Evolutionary conservation across 1,140 invertebrate genomes (phyloP), one percentile per base, ranked within the genome.

Genomic region (Drosophila ficusphila): DNA sequence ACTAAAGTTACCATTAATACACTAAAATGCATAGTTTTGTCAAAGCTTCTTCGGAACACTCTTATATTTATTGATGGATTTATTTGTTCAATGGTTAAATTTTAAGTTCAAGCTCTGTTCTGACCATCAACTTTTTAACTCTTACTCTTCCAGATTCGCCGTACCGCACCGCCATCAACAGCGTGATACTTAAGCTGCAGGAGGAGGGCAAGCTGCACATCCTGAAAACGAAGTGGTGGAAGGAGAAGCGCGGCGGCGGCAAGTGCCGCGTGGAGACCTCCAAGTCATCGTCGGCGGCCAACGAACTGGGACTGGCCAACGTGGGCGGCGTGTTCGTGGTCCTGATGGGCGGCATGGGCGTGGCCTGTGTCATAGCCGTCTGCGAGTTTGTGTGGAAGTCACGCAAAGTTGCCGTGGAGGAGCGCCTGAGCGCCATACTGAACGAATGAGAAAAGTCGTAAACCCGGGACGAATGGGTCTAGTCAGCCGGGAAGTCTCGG

Each of bases 271-370:
- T 96, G 70, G 96, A 97, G 73, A 95, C 95, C 34, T 95, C 95
- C n/a, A 97, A 97, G 91, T 95, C 95, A 14, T 96, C 95, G 65
- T 96, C 95, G 65, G 95, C 96, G 1, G 96, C 96, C 16, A 97
- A 96, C 91, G 96, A 97, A 92, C 92, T 97, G 56, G 96, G 97
- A 7, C 92, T 99, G 69, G 96, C 96, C 8, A 98, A 98, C 90
- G 97, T 99, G 31, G 97, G 97, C 42, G 98, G 98, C 2, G 98
- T 99, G 1, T 99, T 99, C 91, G 97, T 99, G 0, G 97, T 99
- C 0, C 93, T 99, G 14, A 96, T 98, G 93, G 96, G 96, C 27
- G 97, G 97, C 7, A 97, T 97, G 95, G 96, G 95, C 6, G 95
- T 97, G 16, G 96, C 96, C 3, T 97, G 96, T 86, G 95, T 97